Evolutionary conservation across 1,140 invertebrate species (phyloP), one percentile per base, ranked within the genome.

Genomic region (Camponotus pennsylvanicus): DNA sequence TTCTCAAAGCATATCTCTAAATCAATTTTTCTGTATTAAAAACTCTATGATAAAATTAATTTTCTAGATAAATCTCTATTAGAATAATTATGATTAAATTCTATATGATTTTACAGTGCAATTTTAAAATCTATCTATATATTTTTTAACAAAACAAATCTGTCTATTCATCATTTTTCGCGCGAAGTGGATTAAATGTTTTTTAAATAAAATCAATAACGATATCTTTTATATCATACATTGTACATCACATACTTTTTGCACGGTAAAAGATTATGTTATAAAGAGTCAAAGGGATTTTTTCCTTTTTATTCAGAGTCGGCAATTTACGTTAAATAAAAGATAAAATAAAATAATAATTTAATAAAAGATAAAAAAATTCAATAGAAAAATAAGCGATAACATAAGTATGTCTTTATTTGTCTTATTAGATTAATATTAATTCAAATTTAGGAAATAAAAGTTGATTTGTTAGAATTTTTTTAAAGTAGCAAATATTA

Each of bases 141-240:
- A 57, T 73, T 57, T 27, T 73, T 57, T 73, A 73, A 59, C 7
- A 8, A 57, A 27, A 6, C 34, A 37, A 37, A 59, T 42, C 7
- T 57, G 18, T 37, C 32, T 45, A 21, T 55, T 0, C 4, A 8
- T 27, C 15, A 59, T 75, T 75, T 61, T 52, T 52, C 1, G 13
- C 1, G 34, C 13, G 55, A 75, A 32, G 18, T 49, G 32, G 2
- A 2, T 4, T 7, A 75, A 27, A 75, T 59, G 15, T 42, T 18
- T 75, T 11, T 61, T 61, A 61, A 59, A 42, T 76, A 13, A 76
- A 76, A 76, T 27, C 32, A 52, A 52, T 45, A 55, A 40, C 2
- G 7, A 0, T 40, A 61, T 59, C 13, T 42, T 27, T 76, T 76
- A 3, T 59, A 42, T 76, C 55, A 42, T 15, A n/a, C 3, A 21